These are phyloP conservation scores for Mesochorus sp. DNA, from an alignment of 2,888 invertebrate genomes.

Conservation along the genomic window DNA sequence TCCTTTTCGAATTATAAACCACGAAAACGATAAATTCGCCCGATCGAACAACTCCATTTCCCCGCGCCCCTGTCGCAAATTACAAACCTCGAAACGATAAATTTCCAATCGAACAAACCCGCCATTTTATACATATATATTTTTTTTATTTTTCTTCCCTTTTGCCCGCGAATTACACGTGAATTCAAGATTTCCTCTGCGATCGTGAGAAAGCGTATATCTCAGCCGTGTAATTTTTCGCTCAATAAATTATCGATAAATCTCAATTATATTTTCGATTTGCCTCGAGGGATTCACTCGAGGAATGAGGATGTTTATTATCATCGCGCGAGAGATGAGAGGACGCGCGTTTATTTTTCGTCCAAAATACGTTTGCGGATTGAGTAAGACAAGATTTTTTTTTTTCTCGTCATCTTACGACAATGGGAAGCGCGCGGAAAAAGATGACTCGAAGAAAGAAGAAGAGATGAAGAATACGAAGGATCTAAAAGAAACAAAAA, in stretches of 20 bases:
- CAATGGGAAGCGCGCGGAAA: constrained; percentile 24
- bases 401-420: constrained; percentile 20
- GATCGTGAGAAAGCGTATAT: constrained; percentile 15
- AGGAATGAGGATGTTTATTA: constrained; percentile 4
- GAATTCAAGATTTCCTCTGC: constrained; percentile 19
- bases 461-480: constrained; percentile 13
- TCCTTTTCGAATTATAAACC: background rate
- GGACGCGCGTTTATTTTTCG: no score
- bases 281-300: background rate
- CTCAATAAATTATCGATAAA: constrained; percentile 31
- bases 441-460: constrained; percentile 18
- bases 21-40: background rate
- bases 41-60: background rate
- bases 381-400: background rate
- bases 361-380: no score
- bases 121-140: constrained; percentile 5
- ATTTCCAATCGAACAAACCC: constrained; percentile 22
- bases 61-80: background rate
- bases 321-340: background rate
- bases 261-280: constrained; percentile 27
- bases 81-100: constrained; percentile 41
- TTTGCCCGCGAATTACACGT: constrained; percentile 29
- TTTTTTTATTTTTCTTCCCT: background rate
- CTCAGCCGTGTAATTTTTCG: constrained; percentile 37
- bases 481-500: constrained; percentile 29